Conservation (phyloP, 2,113 vertebrate species). For the Oenanthe melanoleuca region DNA sequence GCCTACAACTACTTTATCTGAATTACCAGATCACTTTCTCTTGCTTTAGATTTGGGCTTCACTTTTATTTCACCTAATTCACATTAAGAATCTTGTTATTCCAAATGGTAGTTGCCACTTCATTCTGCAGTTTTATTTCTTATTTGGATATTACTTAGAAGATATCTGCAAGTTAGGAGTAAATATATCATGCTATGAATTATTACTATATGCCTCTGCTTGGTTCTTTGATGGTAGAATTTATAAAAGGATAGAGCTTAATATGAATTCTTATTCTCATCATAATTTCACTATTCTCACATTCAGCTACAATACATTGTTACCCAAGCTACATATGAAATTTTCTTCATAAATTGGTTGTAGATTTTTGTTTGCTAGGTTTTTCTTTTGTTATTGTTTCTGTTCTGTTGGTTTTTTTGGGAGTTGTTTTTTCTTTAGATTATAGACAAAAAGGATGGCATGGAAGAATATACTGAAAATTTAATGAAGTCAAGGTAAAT, state of each 20-base stretch:
- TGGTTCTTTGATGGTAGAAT: not conserved
- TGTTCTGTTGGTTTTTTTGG: fast-evolving
- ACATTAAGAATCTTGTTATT: not conserved
- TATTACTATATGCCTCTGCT: not conserved
- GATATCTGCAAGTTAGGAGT: not conserved
- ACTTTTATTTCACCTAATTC: not conserved
- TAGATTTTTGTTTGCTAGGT: not conserved
- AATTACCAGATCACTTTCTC: not conserved
- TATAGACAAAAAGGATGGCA: not conserved
- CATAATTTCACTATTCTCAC: not conserved
- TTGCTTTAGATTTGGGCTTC: not conserved
- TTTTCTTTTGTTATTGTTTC: not conserved
- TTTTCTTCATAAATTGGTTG: not conserved
- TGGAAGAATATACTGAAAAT: fast-evolving
- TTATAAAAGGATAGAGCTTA: not conserved
- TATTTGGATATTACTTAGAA: not conserved
- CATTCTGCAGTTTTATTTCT: not conserved
- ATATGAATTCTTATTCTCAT: not conserved
- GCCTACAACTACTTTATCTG: not conserved
- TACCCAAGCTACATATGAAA: fast-evolving
- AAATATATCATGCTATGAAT: not conserved
- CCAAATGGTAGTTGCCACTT: not conserved
- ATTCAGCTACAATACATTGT: fast-evolving
- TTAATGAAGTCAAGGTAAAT: not conserved
- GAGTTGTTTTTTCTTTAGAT: not conserved